phyloP scores from a whole-genome alignment of 2,888 invertebrate species.

The Hoplodrina ambigua region DNA sequence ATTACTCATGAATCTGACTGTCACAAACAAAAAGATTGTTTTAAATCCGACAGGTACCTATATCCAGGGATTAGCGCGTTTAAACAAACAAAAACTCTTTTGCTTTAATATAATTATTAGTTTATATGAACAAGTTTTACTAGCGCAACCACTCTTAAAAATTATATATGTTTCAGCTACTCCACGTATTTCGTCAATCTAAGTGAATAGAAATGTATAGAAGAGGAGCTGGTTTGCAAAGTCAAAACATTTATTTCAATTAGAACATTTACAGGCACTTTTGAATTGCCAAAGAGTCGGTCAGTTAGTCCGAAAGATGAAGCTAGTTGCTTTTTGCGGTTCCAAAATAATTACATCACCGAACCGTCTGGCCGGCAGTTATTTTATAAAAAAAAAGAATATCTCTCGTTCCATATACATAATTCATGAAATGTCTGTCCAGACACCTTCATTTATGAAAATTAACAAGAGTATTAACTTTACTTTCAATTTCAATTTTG shows the following conservation, averaged over 20 bases:
- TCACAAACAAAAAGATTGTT: too few relatives aligned
- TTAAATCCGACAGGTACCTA: too few relatives aligned
- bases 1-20: too few relatives aligned
- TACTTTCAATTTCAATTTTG: too few relatives aligned
- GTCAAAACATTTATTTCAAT: too few relatives aligned
- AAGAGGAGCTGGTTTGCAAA: background rate
- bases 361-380: conserved; percentile 23
- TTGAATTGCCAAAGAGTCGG: too few relatives aligned
- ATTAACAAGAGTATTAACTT: conserved; percentile 13
- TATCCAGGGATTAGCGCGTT: too few relatives aligned
- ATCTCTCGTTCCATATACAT: conserved; percentile 32
- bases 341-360: conserved; percentile 32
- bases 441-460: conserved; percentile 34
- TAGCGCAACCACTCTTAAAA: background rate
- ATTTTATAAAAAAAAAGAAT: conserved; percentile 22
- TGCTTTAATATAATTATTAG: too few relatives aligned
- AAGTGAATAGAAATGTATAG: background rate
- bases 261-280: too few relatives aligned
- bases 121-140: too few relatives aligned
- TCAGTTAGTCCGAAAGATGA: too few relatives aligned
- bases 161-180: background rate
- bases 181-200: background rate
- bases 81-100: too few relatives aligned
- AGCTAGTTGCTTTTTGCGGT: background rate
- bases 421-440: conserved; percentile 37